Conservation (phyloP, 2,113 vertebrate genomes). For the Etia nguti region DNA sequence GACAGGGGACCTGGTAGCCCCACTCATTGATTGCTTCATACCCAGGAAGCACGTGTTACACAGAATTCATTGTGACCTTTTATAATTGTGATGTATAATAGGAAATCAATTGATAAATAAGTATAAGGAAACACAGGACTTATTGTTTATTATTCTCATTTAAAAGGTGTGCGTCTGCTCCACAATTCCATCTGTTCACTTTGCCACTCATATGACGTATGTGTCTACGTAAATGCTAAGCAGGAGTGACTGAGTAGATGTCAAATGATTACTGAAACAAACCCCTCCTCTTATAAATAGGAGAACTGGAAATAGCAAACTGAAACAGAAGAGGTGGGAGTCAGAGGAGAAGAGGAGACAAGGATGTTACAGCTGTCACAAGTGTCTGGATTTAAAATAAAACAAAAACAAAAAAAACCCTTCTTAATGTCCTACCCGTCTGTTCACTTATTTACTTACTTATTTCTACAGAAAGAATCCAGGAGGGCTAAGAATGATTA, state of each 20-base stretch:
- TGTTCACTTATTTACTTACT: neutral
- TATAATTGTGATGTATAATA: neutral
- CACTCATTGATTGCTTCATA: neutral
- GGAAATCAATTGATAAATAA: neutral
- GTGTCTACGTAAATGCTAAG: neutral
- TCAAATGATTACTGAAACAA: neutral
- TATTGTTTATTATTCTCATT: neutral
- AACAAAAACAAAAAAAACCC: neutral
- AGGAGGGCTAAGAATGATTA: conserved; percentile 19
- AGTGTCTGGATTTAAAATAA: neutral
- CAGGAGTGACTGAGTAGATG: neutral
- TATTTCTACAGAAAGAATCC: neutral
- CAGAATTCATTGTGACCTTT: neutral
- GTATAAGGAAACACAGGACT: neutral
- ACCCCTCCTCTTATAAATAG: neutral
- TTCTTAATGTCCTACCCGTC: neutral
- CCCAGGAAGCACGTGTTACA: rapidly evolving
- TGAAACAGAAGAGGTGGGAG: neutral
- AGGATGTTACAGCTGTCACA: neutral
- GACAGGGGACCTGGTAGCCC: neutral
- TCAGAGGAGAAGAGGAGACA: neutral
- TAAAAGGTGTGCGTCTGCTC: neutral
- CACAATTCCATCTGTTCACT: neutral
- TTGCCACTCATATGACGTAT: neutral
- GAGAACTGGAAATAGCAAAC: neutral